Percentiles rank a stretch among this genome's conserved stretches.
Evolutionary conservation across 2,113 vertebrate genomes (phyloP).

Genomic region (Chrysemys picta): DNA sequence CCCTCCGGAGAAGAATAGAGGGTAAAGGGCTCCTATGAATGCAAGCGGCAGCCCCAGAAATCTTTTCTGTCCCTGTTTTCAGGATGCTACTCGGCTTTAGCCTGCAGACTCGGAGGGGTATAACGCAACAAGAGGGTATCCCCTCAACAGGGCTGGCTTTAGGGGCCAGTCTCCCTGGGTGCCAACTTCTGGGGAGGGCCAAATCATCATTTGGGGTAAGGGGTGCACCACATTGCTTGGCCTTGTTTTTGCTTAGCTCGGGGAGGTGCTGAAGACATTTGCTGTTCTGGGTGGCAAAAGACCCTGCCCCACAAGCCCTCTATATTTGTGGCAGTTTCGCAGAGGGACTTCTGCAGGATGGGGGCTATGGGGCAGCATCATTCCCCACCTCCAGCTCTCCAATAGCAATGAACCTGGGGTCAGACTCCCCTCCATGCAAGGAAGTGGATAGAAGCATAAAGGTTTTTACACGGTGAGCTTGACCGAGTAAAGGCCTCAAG

Average conservation of each 20-base stretch:
- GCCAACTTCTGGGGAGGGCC: neutral
- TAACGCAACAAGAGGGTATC: neutral
- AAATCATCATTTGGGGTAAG: neutral
- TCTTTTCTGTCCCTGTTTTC: neutral
- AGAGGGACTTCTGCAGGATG: neutral
- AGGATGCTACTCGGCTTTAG: neutral
- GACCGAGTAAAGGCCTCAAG: neutral
- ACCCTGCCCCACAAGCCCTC: neutral
- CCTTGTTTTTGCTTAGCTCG: neutral
- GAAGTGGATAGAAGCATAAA: neutral
- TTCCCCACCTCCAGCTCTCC: neutral
- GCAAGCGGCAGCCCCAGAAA: neutral
- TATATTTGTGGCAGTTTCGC: neutral
- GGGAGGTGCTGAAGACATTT: neutral
- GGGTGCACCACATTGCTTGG: neutral
- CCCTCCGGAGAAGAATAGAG: neutral
- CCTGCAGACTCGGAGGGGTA: neutral
- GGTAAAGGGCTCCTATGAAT: neutral
- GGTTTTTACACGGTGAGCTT: neutral
- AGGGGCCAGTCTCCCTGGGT: neutral
- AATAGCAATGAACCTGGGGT: neutral
- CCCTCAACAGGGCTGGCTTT: neutral
- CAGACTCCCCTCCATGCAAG: neutral
- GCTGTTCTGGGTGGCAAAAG: neutral
- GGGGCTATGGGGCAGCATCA: neutral